phyloP scores from a whole-genome alignment of 2,888 invertebrate species.

The Aspidiotus rigidus region DNA sequence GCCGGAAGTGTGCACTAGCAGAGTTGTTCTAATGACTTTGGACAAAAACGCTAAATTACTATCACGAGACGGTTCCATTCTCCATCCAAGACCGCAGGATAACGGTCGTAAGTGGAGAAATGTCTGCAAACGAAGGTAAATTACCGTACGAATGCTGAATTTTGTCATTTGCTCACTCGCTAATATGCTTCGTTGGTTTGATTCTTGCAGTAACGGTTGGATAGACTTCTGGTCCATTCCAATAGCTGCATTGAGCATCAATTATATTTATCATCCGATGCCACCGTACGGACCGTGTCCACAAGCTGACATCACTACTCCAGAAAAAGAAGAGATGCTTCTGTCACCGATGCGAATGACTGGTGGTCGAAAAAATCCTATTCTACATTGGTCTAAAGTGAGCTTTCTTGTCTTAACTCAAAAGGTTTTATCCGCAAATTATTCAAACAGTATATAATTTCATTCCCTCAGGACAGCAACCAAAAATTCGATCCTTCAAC shows the following conservation, averaged over 20 bases:
- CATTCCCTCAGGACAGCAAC: slow-evolving; percentile 44
- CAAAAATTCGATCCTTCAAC: slow-evolving; percentile 79
- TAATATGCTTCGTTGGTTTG: neutral
- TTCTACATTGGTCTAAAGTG: slow-evolving; percentile 50
- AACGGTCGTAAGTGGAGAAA: slow-evolving; percentile 67
- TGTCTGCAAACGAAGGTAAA: slow-evolving; percentile 57
- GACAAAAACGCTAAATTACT: slow-evolving; percentile 80
- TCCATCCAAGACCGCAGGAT: slow-evolving; percentile 42
- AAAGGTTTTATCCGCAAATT: neutral
- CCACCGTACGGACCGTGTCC: slow-evolving; percentile 79
- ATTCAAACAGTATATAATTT: slow-evolving; percentile 4
- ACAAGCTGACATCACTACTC: slow-evolving; percentile 85
- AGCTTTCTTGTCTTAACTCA: neutral
- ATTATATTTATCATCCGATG: slow-evolving; percentile 85
- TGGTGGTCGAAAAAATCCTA: slow-evolving; percentile 61
- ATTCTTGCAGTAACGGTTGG: slow-evolving; percentile 58
- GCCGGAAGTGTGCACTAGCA: slow-evolving; percentile 83
- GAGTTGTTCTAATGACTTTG: slow-evolving; percentile 69
- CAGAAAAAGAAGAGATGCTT: slow-evolving; percentile 86
- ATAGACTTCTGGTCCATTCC: slow-evolving; percentile 94
- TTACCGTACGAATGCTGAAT: neutral
- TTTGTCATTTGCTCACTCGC: too few species aligned
- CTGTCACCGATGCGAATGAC: slow-evolving; percentile 87
- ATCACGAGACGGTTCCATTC: slow-evolving; percentile 59
- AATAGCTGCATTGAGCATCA: slow-evolving; percentile 81